Base-by-base conservation (phyloP, 2,113 vertebrate species). In the Catagonus wagneri region DNA sequence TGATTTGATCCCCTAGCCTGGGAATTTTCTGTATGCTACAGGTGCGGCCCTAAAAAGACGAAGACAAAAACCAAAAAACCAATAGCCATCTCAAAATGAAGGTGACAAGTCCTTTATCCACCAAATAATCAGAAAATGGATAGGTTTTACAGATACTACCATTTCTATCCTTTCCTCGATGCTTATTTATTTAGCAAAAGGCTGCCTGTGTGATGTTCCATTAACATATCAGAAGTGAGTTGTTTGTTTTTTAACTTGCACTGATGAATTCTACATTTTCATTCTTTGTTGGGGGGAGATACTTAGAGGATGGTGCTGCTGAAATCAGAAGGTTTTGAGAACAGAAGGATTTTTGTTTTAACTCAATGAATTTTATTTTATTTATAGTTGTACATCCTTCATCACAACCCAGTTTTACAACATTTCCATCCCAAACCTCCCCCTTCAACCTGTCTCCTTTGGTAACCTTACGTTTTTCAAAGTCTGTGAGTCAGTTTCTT, bases 161-260 rank as follows among this genome's bases (percentile, higher is more conserved):
- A 83, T 84, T 94, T 91, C 60, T 58, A 65, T 71, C 20, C 78
- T 63, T 92, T 75, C 39, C 32, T 72, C 75, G 81, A 60, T 23
- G 79, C 44, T 94, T 83, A 56, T 96, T 96, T 92, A 93, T 74
- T 63, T 91, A 91, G 44, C 60, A 66, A n/a, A 94, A 71, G 81
- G 68, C 34, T 89, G 1, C 4, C 17, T 11, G 20, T 72, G 52
- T 17, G 32, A n/a, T 13, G 7, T 54, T 71, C 44, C 44, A 32
- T 22, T 54, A 58, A 32, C 87, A 94, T 66, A 80, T 65, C 87
- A 68, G 88, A 96, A 79, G 39, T 58, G 36, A 13, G 29, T 81
- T 88, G n/a, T 94, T 94, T 89, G 66, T 83, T 94, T 97, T 79
- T 87, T 29, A 74, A 76, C 19, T 16, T 39, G 34, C 39, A 0